Conservation (phyloP, 2,888 invertebrate species). For the Acholoe squamosa region DNA sequence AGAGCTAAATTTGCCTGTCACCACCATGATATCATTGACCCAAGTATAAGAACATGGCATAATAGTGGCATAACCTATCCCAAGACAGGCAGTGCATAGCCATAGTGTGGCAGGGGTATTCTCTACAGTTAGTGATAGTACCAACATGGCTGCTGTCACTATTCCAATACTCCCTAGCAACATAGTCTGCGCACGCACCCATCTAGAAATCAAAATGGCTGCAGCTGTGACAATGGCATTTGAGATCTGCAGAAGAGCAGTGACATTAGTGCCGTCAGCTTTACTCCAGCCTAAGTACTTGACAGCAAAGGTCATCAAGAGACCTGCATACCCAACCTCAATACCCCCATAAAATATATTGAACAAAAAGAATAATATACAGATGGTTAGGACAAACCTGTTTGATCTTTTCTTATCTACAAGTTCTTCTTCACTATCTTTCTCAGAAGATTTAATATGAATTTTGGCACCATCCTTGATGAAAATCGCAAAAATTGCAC, state of each 20-base stretch:
- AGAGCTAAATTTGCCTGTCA: constrained; percentile 83
- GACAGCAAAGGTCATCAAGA: constrained; percentile 82
- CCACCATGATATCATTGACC: constrained; percentile 82
- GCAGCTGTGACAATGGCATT: constrained; percentile 68
- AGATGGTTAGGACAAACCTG: constrained; percentile 69
- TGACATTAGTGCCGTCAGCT: constrained; percentile 80
- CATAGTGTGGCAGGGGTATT: constrained; percentile 78
- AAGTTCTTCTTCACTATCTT: neutral
- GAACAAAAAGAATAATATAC: constrained; percentile 81
- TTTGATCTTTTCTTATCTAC: neutral
- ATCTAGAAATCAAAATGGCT: constrained; percentile 82
- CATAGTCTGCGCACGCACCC: constrained; percentile 81
- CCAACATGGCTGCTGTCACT: constrained; percentile 77
- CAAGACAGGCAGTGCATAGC: constrained; percentile 82
- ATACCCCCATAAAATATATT: constrained; percentile 82
- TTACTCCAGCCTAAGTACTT: constrained; percentile 79
- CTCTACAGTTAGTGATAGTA: constrained; percentile 77
- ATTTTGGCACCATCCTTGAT: neutral
- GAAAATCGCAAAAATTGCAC: constrained; percentile 52
- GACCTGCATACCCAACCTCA: constrained; percentile 83
- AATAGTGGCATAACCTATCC: constrained; percentile 83
- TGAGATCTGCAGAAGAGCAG: constrained; percentile 74
- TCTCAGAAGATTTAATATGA: neutral
- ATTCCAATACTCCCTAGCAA: constrained; percentile 80
- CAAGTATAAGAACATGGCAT: constrained; percentile 83